Conservation (phyloP, 2,113 vertebrate genomes). For the Paraplagusia blochii region DNA sequence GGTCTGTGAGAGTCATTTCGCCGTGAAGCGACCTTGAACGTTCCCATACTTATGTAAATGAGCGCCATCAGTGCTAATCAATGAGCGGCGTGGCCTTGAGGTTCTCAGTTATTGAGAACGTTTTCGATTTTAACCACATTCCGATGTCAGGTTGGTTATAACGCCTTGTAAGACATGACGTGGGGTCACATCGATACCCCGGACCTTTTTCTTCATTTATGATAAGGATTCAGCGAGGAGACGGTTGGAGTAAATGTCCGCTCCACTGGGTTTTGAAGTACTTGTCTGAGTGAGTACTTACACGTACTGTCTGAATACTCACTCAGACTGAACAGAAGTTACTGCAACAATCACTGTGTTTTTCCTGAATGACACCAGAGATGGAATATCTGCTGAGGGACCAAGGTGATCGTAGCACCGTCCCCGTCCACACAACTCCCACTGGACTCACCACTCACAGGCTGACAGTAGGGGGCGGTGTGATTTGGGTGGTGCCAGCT, state of each 20-base stretch:
- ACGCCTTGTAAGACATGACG: conserved; percentile 54
- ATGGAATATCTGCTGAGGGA: too few species aligned
- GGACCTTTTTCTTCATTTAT: conserved; percentile 4
- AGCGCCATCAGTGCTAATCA: conserved; percentile 66
- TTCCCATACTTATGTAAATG: conserved; percentile 67
- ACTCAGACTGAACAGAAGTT: too few species aligned
- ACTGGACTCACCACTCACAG: too few species aligned
- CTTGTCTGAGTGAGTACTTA: too few species aligned
- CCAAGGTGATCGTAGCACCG: too few species aligned
- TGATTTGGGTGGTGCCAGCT: too few species aligned
- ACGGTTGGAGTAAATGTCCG: conserved; percentile 8
- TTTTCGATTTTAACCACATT: conserved; percentile 46
- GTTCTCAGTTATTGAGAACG: conserved; percentile 45
- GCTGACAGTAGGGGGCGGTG: too few species aligned
- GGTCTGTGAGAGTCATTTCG: conserved; percentile 62
- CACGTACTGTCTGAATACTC: too few species aligned
- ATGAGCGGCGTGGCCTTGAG: conserved; percentile 64
- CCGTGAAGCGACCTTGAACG: conserved; percentile 73
- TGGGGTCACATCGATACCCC: conserved; percentile 42
- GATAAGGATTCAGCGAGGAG: conserved; percentile 14
- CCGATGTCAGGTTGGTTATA: conserved; percentile 31
- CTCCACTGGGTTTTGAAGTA: not conserved
- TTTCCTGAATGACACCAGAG: too few species aligned
- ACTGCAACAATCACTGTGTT: too few species aligned
- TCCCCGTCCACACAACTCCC: too few species aligned